These are phyloP conservation scores for Eolophus roseicapilla DNA, from an alignment of 2,113 vertebrate species.

Conservation along the genomic window DNA sequence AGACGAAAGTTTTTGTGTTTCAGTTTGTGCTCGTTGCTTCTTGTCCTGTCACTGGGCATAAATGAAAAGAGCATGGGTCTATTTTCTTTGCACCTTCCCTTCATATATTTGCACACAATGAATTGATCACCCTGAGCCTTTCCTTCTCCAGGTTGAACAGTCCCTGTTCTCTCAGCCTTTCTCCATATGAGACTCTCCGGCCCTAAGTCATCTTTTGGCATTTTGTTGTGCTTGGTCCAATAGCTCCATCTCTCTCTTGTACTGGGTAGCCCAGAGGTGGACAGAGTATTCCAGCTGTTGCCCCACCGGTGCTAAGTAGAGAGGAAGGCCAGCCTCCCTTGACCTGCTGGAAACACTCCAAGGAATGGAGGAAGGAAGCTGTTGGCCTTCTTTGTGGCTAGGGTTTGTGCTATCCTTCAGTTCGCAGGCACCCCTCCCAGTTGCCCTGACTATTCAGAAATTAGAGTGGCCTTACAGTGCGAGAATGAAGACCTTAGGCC, in stretches of 20 bases:
- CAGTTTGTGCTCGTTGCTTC: not conserved
- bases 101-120: not conserved
- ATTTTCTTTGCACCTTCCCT: not conserved
- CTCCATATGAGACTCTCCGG: not conserved
- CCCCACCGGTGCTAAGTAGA: not conserved
- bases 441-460: not conserved
- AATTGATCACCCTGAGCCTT: not conserved
- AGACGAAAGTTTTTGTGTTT: not conserved
- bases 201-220: not conserved
- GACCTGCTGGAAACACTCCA: not conserved
- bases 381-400: not conserved
- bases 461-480: not conserved
- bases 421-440: not conserved
- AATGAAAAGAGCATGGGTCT: not conserved
- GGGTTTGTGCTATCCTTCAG: not conserved
- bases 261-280: not conserved
- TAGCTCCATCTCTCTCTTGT: not conserved
- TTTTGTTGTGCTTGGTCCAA: not conserved
- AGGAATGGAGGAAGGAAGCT: not conserved
- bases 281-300: not conserved
- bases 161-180: not conserved
- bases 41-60: fast-evolving
- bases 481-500: no score
- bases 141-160: not conserved
- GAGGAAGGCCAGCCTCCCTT: not conserved